Evolutionary conservation across 2,113 vertebrate genomes (phyloP).

Genomic region (Numenius arquata): DNA sequence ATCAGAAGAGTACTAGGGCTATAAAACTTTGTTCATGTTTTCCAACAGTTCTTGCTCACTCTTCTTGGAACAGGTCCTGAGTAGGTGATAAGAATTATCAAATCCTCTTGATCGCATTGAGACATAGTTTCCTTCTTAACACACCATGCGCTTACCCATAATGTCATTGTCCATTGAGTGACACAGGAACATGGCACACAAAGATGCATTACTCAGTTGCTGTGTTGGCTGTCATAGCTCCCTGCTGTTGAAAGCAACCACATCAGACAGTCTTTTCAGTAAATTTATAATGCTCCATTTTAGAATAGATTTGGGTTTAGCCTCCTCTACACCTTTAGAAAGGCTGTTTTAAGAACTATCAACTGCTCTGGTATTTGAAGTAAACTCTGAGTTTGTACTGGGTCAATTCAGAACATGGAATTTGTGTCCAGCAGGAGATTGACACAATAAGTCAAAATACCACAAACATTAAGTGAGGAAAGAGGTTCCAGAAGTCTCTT

Average conservation of each 20-base stretch:
- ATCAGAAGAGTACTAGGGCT: neutral
- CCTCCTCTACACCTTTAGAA: neutral
- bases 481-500: neutral
- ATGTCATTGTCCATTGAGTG: neutral
- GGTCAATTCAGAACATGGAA: neutral
- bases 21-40: neutral
- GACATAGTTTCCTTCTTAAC: neutral
- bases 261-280: neutral
- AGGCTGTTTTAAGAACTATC: neutral
- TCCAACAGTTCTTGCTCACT: neutral
- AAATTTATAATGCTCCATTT: neutral
- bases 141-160: neutral
- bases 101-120: neutral
- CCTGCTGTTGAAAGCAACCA: neutral
- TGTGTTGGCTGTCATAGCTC: neutral
- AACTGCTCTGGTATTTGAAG: neutral
- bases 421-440: neutral
- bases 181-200: fast-evolving
- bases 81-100: neutral
- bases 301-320: neutral
- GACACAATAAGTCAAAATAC: neutral
- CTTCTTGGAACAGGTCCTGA: neutral
- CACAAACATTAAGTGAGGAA: neutral
- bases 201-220: neutral
- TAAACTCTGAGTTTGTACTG: neutral